Evolutionary conservation across 2,888 invertebrate species (phyloP).

Genomic region (Buathra laborator): DNA sequence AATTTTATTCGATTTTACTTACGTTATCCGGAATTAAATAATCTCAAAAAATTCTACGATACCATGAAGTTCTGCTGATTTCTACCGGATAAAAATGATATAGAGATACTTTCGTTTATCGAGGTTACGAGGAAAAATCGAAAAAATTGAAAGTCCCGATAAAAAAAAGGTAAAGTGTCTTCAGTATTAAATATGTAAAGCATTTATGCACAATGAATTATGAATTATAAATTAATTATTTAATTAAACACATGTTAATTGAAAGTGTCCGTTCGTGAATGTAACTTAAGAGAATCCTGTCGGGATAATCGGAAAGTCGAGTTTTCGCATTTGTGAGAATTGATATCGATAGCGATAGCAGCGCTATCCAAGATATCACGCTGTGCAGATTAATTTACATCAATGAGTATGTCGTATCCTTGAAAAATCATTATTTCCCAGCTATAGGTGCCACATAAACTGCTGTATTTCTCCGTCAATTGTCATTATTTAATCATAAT

Average conservation of each 20-base stretch:
- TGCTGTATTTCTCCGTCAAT: slow-evolving; percentile 38
- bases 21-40: too few species aligned
- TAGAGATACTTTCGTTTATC: too few species aligned
- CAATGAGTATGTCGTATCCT: slow-evolving; percentile 44
- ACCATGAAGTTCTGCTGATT: too few species aligned
- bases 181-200: too few species aligned
- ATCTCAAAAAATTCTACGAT: too few species aligned
- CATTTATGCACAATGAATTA: neutral
- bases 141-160: too few species aligned
- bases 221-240: neutral
- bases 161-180: too few species aligned
- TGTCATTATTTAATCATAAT: slow-evolving; percentile 63
- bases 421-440: slow-evolving; percentile 62
- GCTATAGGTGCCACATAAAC: slow-evolving; percentile 41
- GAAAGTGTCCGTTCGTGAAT: neutral
- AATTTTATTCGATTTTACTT: too few species aligned
- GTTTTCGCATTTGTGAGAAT: slow-evolving; percentile 34
- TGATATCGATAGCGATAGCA: slow-evolving; percentile 45
- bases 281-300: slow-evolving; percentile 2
- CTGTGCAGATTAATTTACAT: slow-evolving; percentile 49
- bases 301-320: slow-evolving; percentile 12
- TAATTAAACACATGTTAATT: neutral
- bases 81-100: too few species aligned
- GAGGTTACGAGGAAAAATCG: too few species aligned
- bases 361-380: slow-evolving; percentile 24